Percentiles rank a stretch among this genome's conserved stretches.
Conservation (phyloP, 2,888 invertebrate species). For the Himalopsyche tibetana region DNA sequence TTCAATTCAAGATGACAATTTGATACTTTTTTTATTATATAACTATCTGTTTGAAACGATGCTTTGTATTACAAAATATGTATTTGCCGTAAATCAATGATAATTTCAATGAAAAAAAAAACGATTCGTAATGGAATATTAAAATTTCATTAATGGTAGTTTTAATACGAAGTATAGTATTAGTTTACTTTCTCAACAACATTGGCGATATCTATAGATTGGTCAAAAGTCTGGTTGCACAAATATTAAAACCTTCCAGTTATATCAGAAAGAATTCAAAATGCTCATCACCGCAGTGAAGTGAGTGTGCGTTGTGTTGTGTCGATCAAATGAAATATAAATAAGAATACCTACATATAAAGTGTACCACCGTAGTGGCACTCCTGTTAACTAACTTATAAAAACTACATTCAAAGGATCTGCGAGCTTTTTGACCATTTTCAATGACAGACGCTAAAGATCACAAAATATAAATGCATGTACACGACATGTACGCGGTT, state of each 20-base stretch:
- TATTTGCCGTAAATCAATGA: conserved; percentile 36
- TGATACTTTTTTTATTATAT: conserved; percentile 28
- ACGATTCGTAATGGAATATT: conserved; percentile 26
- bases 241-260: conserved; percentile 62
- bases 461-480: conserved; percentile 44
- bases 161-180: conserved; percentile 38
- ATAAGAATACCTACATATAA: conserved; percentile 56
- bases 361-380: conserved; percentile 45
- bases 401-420: conserved; percentile 16
- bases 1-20: conserved; percentile 27
- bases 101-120: conserved; percentile 23
- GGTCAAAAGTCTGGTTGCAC: conserved; percentile 64
- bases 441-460: conserved; percentile 43
- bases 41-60: conserved; percentile 26
- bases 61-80: conserved; percentile 43
- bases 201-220: conserved; percentile 60
- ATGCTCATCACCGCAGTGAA: not conserved
- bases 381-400: conserved; percentile 49
- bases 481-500: not conserved
- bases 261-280: conserved; percentile 13
- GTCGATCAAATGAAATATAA: conserved; percentile 47
- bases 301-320: not conserved
- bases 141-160: conserved; percentile 40
- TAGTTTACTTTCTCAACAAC: conserved; percentile 56
- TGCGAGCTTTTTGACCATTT: conserved; percentile 27